Evolutionary conservation across 2,888 invertebrate species (phyloP).

Genomic region (Oeneis ivallda): DNA sequence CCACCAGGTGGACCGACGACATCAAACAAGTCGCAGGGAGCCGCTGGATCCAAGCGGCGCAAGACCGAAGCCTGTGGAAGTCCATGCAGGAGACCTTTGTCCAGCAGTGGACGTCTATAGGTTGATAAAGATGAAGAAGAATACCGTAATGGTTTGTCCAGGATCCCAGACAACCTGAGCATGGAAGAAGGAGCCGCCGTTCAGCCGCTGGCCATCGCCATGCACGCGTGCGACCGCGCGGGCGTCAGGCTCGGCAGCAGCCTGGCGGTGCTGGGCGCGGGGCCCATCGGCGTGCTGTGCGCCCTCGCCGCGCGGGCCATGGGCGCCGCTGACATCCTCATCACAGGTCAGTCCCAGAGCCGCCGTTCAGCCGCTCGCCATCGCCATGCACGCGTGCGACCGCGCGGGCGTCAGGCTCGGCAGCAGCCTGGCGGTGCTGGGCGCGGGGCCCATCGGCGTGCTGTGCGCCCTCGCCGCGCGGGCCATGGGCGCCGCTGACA

Average conservation of each 20-base stretch:
- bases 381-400: slow-evolving; percentile 95
- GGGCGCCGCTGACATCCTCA: slow-evolving; percentile 89
- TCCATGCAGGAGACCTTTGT: no score
- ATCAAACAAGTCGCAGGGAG: no score
- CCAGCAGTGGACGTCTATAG: no score
- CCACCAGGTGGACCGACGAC: no score
- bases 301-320: slow-evolving; percentile 90
- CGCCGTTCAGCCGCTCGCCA: no score
- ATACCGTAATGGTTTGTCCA: slow-evolving; percentile 4
- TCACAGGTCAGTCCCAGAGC: slow-evolving; percentile 85
- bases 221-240: slow-evolving; percentile 94
- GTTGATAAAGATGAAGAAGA: no score
- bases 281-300: slow-evolving; percentile 93
- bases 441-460: slow-evolving; percentile 94
- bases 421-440: slow-evolving; percentile 86
- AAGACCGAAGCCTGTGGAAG: no score
- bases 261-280: slow-evolving; percentile 90
- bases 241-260: slow-evolving; percentile 86
- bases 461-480: slow-evolving; percentile 89
- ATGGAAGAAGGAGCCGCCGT: slow-evolving; percentile 96
- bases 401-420: slow-evolving; percentile 89
- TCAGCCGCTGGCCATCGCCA: slow-evolving; percentile 94
- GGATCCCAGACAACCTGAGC: slow-evolving; percentile 88
- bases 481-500: slow-evolving; percentile 91
- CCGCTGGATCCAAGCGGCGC: no score